Percentiles rank a stretch among this genome's conserved stretches.
These are phyloP conservation scores for Drosophila insularis DNA, from an alignment of 1,140 invertebrate genomes.

Conservation along the genomic window DNA sequence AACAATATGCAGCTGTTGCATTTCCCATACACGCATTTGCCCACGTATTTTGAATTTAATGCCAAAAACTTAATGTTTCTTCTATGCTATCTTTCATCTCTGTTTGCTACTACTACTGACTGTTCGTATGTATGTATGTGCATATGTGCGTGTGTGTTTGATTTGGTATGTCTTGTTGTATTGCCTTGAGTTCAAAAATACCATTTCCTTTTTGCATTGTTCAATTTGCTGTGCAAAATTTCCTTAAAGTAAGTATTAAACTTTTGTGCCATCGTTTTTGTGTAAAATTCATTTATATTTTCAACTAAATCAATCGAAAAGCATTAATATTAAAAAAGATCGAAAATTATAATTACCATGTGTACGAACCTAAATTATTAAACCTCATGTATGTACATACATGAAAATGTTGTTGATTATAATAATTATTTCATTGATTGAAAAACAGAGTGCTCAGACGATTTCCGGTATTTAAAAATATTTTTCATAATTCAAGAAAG, in stretches of 20 bases:
- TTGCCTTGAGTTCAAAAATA: slow-evolving; percentile 43
- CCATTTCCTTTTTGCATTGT: slow-evolving; percentile 43
- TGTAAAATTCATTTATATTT: slow-evolving; percentile 33
- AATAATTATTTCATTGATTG: too few species aligned
- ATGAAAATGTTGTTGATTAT: too few species aligned
- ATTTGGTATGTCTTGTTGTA: neutral
- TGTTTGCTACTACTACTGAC: neutral
- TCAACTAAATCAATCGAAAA: neutral
- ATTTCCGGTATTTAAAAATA: too few species aligned
- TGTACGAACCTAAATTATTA: too few species aligned
- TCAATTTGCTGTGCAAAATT: slow-evolving; percentile 35
- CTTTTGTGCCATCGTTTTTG: slow-evolving; percentile 32
- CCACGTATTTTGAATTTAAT: slow-evolving; percentile 53
- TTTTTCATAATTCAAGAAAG: too few species aligned
- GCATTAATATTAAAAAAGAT: too few species aligned
- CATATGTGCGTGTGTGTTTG: slow-evolving; percentile 9
- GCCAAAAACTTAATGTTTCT: slow-evolving; percentile 47
- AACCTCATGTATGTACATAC: too few species aligned
- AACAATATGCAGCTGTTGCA: slow-evolving; percentile 68
- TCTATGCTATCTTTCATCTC: neutral
- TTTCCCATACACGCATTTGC: slow-evolving; percentile 61
- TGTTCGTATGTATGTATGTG: neutral
- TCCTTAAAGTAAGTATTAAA: slow-evolving; percentile 43
- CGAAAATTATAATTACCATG: too few species aligned
- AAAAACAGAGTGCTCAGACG: too few species aligned